phyloP scores from a whole-genome alignment of 2,797 vertebrate species.

The Poecilia velifera region DNA sequence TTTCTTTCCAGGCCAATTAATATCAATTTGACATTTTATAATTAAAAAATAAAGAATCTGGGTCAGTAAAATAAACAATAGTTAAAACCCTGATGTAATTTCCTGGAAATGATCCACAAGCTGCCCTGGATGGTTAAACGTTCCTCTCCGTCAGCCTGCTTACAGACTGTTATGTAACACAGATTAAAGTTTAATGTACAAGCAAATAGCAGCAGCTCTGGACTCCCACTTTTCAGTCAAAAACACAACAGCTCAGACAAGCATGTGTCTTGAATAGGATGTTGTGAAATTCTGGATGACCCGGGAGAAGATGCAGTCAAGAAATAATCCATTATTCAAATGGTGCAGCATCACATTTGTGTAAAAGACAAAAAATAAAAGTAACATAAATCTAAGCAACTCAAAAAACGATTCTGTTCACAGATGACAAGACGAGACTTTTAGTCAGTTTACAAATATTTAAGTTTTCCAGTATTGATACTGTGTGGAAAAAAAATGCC shows the following conservation, averaged over 20 bases:
- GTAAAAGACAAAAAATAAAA: background rate
- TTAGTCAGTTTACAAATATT: background rate
- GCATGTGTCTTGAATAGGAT: slow-evolving; percentile 2
- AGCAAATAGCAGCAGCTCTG: background rate
- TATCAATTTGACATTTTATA: background rate
- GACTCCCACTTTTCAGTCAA: background rate
- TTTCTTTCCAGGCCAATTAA: background rate
- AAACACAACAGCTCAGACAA: background rate
- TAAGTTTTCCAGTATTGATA: background rate
- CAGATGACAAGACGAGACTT: background rate
- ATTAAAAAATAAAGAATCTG: background rate
- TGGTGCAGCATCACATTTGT: background rate
- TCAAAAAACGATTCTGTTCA: background rate
- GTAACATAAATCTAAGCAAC: slow-evolving; percentile 3
- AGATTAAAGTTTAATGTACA: background rate
- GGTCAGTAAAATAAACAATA: slow-evolving; percentile 15
- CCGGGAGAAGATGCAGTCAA: background rate
- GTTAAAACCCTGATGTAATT: slow-evolving; percentile 23
- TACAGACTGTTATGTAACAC: background rate
- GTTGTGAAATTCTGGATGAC: background rate
- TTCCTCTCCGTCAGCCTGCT: slow-evolving; percentile 3
- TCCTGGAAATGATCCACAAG: slow-evolving; percentile 6
- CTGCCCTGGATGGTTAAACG: background rate
- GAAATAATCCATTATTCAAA: slow-evolving; percentile 17
- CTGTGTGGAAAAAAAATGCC: background rate